phyloP scores from a whole-genome alignment of 2,797 vertebrate genomes.

The Mico argentatus region DNA sequence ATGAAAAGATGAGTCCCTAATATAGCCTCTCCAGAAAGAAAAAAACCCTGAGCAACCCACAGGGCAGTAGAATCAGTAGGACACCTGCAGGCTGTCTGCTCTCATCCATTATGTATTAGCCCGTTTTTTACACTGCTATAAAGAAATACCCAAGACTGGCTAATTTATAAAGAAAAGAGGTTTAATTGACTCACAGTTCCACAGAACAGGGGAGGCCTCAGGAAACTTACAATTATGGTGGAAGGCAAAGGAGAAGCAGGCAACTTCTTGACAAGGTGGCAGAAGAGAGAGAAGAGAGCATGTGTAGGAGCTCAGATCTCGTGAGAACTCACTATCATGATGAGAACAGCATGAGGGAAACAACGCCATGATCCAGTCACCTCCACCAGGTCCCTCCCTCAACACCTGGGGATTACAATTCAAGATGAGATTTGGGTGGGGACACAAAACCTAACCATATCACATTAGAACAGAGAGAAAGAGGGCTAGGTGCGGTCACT shows the following conservation, averaged over 20 bases:
- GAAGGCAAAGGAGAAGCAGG: background rate
- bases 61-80: background rate
- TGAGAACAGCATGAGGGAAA: background rate
- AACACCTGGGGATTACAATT: background rate
- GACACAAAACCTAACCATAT: background rate
- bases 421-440: background rate
- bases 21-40: background rate
- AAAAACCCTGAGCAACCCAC: background rate
- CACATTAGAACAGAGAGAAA: background rate
- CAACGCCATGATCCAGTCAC: background rate
- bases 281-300: background rate
- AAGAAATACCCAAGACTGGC: background rate
- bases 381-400: background rate
- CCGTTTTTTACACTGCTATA: background rate
- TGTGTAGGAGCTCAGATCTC: background rate
- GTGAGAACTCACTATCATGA: background rate
- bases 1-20: background rate
- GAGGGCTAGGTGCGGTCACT: background rate
- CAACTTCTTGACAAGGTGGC: background rate
- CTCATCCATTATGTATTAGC: background rate
- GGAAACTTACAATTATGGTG: background rate
- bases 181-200: background rate
- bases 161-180: background rate
- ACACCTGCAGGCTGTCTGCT: background rate
- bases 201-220: background rate